phyloP scores from a whole-genome alignment of 2,797 vertebrate genomes.

The Malacoraja senta region DNA sequence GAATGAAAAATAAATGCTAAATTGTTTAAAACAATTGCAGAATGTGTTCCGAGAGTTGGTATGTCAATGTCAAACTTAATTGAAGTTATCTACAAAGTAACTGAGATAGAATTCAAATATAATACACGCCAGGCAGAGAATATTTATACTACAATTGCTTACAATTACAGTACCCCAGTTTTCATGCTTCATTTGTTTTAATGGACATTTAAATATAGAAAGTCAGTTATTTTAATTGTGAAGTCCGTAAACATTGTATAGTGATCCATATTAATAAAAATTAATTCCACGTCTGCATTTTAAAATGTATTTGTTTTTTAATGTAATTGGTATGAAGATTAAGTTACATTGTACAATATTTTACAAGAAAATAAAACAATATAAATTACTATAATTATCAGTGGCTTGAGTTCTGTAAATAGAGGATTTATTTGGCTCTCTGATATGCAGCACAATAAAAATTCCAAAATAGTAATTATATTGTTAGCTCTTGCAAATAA shows the following conservation, averaged over 20 bases:
- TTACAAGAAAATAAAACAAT: not conserved
- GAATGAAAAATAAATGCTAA: not conserved
- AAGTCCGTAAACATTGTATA: not conserved
- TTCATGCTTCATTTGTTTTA: not conserved
- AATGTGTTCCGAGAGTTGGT: not conserved
- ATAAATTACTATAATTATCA: slow-evolving; percentile 26
- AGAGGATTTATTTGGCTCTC: not conserved
- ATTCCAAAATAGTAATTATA: not conserved
- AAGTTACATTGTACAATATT: not conserved
- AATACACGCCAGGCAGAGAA: not conserved
- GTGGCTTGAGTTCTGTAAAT: not conserved
- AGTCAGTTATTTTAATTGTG: not conserved
- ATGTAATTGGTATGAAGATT: not conserved
- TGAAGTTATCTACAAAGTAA: not conserved
- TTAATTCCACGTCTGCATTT: not conserved
- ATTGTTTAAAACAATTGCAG: not conserved
- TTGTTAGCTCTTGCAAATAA: not conserved
- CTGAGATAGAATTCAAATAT: not conserved
- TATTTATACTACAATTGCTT: not conserved
- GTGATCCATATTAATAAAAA: not conserved
- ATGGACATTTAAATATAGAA: not conserved
- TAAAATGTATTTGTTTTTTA: not conserved
- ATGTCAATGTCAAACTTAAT: not conserved
- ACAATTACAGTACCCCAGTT: not conserved
- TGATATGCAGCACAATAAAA: not conserved